Evolutionary conservation across 2,888 invertebrate species (phyloP).

Genomic region (Endomychus coccineus): DNA sequence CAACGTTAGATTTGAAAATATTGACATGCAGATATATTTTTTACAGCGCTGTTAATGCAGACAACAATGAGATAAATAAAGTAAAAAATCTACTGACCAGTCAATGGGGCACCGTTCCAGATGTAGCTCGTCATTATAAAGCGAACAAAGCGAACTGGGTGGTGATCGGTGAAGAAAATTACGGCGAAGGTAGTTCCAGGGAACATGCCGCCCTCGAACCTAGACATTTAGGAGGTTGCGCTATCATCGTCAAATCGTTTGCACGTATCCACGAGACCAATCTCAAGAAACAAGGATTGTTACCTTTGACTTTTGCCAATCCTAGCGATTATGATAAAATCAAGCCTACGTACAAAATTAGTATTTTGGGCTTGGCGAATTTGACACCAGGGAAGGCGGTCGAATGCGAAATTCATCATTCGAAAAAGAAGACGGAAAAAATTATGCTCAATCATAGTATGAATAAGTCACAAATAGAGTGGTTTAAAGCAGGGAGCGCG

Average conservation of each 20-base stretch:
- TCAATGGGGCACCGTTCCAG: slow-evolving; percentile 78
- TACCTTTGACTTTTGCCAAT: slow-evolving; percentile 82
- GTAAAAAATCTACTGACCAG: slow-evolving; percentile 77
- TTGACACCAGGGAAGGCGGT: slow-evolving; percentile 81
- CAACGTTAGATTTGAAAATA: too few relatives aligned
- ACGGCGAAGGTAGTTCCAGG: slow-evolving; percentile 77
- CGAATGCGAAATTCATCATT: slow-evolving; percentile 77
- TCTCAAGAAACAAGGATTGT: slow-evolving; percentile 85
- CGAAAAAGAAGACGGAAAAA: slow-evolving; percentile 68
- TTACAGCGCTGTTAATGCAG: slow-evolving; percentile 67
- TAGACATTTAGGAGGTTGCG: slow-evolving; percentile 79
- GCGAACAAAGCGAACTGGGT: slow-evolving; percentile 73
- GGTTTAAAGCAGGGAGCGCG: slow-evolving; percentile 96
- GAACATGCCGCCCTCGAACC: slow-evolving; percentile 96
- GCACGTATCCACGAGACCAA: slow-evolving; percentile 97
- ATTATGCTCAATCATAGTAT: slow-evolving; percentile 83
- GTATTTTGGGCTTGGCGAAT: slow-evolving; percentile 67
- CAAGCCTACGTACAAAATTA: slow-evolving; percentile 59
- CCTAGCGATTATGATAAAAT: slow-evolving; percentile 88
- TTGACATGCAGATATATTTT: too few relatives aligned
- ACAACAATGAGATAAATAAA: slow-evolving; percentile 78
- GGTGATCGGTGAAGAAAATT: slow-evolving; percentile 69
- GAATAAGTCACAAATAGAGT: slow-evolving; percentile 88
- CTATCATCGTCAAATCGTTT: slow-evolving; percentile 94
- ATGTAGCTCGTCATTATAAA: slow-evolving; percentile 86